Evolutionary conservation across 2,113 vertebrate genomes (phyloP).

Genomic region (Alectura lathami): DNA sequence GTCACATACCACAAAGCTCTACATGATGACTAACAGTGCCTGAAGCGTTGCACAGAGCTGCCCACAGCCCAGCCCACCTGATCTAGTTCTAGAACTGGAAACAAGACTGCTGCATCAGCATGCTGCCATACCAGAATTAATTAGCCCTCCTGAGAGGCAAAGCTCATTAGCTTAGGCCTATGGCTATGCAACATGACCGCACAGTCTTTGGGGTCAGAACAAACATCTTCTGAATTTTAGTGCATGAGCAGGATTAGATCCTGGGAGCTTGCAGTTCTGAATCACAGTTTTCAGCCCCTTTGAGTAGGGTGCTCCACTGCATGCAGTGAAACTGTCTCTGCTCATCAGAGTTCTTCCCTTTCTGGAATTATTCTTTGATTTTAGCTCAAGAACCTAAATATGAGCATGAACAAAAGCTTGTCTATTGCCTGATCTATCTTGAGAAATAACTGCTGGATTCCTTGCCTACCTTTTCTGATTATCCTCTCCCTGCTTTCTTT

Average conservation of each 20-base stretch:
- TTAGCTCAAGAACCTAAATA: neutral
- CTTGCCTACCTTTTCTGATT: neutral
- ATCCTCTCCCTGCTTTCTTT: neutral
- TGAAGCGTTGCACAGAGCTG: neutral
- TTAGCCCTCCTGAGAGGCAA: conserved; percentile 39
- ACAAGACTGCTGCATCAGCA: neutral
- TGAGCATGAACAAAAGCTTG: neutral
- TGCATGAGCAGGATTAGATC: neutral
- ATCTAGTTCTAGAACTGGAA: neutral
- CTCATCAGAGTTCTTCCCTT: neutral
- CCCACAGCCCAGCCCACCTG: neutral
- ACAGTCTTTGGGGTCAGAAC: neutral
- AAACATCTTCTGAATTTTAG: neutral
- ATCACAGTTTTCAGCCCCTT: neutral
- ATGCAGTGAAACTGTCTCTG: neutral
- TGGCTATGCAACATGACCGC: neutral
- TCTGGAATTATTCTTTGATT: neutral
- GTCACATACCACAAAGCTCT: neutral
- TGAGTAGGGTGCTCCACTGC: neutral
- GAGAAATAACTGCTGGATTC: neutral
- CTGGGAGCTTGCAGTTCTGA: neutral
- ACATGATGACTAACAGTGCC: neutral
- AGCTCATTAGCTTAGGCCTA: conserved; percentile 15
- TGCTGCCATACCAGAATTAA: neutral
- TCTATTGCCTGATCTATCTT: neutral